Base-by-base conservation (phyloP, 1,140 invertebrate genomes). In the Yoshiicerus persimilis region DNA sequence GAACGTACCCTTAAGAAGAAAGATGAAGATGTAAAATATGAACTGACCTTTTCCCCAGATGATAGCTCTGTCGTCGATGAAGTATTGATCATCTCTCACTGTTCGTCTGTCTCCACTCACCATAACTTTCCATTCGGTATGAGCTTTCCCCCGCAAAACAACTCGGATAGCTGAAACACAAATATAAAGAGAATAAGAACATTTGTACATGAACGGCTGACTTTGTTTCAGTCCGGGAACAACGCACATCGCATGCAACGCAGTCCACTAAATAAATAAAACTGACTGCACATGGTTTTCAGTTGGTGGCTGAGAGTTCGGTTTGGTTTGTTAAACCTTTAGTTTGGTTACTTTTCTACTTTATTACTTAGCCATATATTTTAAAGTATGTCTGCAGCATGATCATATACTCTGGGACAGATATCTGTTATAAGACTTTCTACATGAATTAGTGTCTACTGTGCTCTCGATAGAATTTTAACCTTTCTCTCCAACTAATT, bases 51-150 rank as follows among this genome's bases (percentile, higher is more conserved):
- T 96, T 80, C 96, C 96, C 95, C 96, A 97, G 77, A 97, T 94
- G 32, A 95, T 93, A 66, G 94, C 93, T 91, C 96, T 93, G 88
- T 97, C 96, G 90, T 97, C 96, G 32, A 97, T 94, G 92, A 96
- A 96, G 91, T 96, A 96, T 92, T 97, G 96, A 91, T 97, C 96
- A 92, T 96, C 96, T 92, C 96, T 96, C 0, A 97, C 94, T 32
- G 95, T 96, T 90, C 96, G 92, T 88, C 95, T 92, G 91, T 97
- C 96, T 9, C 96, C 96, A 75, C 95, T 96, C 66, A 96, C 94
- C 86, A 96, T 93, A 86, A 97, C 95, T 93, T 96, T 96, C 96
- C 96, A 96, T 92, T 97, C 96, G 0, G 95, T 95, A 89, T 96
- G 96, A 2, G 95, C 96, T 92, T 96, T 96, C 4, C 96, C 96